These are phyloP conservation scores for Heliocidaris erythrogramma DNA, from an alignment of 35 echinoderm and acorn worm species.

Conservation along the genomic window DNA sequence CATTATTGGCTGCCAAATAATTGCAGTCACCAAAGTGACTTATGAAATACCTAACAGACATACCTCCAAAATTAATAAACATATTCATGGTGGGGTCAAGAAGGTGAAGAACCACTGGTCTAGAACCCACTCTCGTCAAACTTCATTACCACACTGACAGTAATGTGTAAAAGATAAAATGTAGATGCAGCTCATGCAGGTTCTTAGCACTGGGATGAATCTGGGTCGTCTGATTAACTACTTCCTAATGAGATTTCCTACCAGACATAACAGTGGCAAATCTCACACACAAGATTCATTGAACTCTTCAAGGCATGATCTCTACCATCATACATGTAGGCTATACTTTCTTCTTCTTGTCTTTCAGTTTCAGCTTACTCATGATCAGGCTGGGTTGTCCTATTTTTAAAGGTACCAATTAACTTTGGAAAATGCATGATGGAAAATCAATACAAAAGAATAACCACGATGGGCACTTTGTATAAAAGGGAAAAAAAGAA, in stretches of 20 bases:
- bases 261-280: constrained; percentile 1
- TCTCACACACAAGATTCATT: background rate
- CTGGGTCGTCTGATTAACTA: constrained; percentile 1
- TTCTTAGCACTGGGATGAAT: background rate
- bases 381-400: no score
- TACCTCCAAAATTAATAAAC: background rate
- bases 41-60: background rate
- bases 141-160: no score
- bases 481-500: no score
- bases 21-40: no score
- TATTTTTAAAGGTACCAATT: no score
- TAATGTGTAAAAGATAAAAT: background rate
- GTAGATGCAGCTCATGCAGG: background rate
- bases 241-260: constrained; percentile 11
- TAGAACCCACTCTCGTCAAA: background rate
- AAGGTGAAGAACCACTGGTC: background rate
- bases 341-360: background rate
- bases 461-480: no score
- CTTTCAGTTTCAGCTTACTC: background rate
- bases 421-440: no score
- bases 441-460: no score
- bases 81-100: background rate
- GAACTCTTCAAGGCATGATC: background rate
- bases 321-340: background rate
- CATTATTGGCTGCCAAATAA: no score